Evolutionary conservation across 2,888 invertebrate genomes (phyloP).

Genomic region (Pseudeuparius sepicola): DNA sequence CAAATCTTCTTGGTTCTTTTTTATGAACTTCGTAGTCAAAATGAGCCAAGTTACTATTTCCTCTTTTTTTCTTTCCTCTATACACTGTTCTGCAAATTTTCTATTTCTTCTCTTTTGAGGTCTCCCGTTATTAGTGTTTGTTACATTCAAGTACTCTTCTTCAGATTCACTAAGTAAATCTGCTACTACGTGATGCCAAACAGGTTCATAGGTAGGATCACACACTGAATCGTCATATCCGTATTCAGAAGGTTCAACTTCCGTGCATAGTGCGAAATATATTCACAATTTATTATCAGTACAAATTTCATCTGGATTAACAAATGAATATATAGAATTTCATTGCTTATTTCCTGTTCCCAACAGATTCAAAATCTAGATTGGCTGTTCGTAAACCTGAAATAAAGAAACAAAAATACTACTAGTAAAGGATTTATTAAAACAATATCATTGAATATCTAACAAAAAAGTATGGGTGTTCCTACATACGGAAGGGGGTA

Average conservation of each 20-base stretch:
- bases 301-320: constrained; percentile 6
- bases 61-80: constrained; percentile 12
- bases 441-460: too few relatives aligned
- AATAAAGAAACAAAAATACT: too few relatives aligned
- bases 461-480: too few relatives aligned
- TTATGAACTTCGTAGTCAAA: constrained; percentile 11
- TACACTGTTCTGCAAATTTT: constrained; percentile 11
- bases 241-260: constrained; percentile 11
- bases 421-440: too few relatives aligned
- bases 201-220: constrained; percentile 11
- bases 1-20: too few relatives aligned
- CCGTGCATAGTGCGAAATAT: too few relatives aligned
- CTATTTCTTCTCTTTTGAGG: too few relatives aligned
- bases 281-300: too few relatives aligned
- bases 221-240: constrained; percentile 13
- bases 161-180: constrained; percentile 11
- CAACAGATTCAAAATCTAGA: constrained; percentile 3
- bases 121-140: constrained; percentile 11
- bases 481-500: too few relatives aligned
- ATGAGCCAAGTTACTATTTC: constrained; percentile 11
- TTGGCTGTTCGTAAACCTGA: constrained; percentile 8
- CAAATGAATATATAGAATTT: too few relatives aligned
- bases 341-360: constrained; percentile 3
- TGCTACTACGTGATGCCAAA: constrained; percentile 9
- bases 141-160: constrained; percentile 9